These are phyloP conservation scores for Tupaia chinensis DNA, from an alignment of 2,113 vertebrate genomes.

Conservation along the genomic window DNA sequence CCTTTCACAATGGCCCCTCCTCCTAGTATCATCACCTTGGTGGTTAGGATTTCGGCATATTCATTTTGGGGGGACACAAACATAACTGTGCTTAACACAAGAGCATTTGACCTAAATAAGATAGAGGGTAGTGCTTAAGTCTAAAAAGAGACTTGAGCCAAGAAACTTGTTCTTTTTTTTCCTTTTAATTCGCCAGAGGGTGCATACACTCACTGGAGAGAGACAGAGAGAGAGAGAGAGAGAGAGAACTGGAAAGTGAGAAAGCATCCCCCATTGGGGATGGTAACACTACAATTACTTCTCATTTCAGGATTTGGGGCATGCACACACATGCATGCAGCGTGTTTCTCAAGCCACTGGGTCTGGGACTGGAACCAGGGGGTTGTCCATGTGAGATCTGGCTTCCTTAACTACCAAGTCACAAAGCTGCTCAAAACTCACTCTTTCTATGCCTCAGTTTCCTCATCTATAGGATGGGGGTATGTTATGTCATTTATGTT, in stretches of 20 bases:
- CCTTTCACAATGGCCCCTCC: background rate
- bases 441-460: background rate
- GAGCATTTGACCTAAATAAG: background rate
- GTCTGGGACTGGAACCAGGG: no score
- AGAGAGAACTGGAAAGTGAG: no score
- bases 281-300: no score
- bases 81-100: background rate
- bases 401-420: no score
- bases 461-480: background rate
- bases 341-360: no score
- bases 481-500: background rate
- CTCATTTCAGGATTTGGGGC: no score
- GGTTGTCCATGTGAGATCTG: no score
- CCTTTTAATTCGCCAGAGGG: no score
- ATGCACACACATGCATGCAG: no score
- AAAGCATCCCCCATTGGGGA: no score
- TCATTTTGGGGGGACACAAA: background rate
- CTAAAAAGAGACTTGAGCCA: background rate
- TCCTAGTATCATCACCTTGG: background rate
- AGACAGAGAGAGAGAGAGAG: no score
- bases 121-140: background rate
- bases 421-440: background rate
- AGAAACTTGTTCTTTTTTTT: background rate
- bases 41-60: background rate
- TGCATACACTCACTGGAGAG: no score